phyloP scores from a whole-genome alignment of 2,888 invertebrate genomes.

The Tiliacea aurago region DNA sequence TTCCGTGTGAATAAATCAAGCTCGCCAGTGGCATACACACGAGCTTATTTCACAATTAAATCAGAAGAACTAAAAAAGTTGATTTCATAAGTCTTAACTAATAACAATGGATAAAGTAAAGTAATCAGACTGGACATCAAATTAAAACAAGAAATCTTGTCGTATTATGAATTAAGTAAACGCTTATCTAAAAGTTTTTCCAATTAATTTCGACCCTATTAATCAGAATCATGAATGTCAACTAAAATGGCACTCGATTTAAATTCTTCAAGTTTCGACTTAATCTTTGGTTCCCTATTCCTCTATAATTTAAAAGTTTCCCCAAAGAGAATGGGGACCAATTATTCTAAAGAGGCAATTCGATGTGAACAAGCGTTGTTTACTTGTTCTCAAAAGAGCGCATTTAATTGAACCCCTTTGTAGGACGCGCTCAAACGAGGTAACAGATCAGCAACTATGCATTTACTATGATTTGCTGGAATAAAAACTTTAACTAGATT shows the following conservation, averaged over 20 bases:
- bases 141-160: constrained; percentile 16
- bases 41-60: not conserved
- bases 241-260: constrained; percentile 47
- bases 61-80: not conserved
- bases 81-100: not conserved
- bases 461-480: not conserved
- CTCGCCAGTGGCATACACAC: not conserved
- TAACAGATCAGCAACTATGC: not conserved
- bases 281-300: constrained; percentile 58
- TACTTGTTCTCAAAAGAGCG: constrained; percentile 77
- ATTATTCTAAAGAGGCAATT: constrained; percentile 83
- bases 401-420: constrained; percentile 78
- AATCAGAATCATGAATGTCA: constrained; percentile 45
- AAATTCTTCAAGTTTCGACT: constrained; percentile 51
- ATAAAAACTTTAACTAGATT: not conserved
- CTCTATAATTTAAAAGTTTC: constrained; percentile 75
- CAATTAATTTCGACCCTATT: constrained; percentile 47
- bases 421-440: constrained; percentile 35
- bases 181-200: constrained; percentile 37
- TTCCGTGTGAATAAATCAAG: not conserved
- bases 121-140: constrained; percentile 13
- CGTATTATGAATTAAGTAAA: constrained; percentile 22
- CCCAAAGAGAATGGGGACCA: constrained; percentile 77
- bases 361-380: constrained; percentile 74
- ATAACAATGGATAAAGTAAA: constrained; percentile 23